Conservation (phyloP, 92 coral and sea anemone species). For the Paragorgia papillata region DNA sequence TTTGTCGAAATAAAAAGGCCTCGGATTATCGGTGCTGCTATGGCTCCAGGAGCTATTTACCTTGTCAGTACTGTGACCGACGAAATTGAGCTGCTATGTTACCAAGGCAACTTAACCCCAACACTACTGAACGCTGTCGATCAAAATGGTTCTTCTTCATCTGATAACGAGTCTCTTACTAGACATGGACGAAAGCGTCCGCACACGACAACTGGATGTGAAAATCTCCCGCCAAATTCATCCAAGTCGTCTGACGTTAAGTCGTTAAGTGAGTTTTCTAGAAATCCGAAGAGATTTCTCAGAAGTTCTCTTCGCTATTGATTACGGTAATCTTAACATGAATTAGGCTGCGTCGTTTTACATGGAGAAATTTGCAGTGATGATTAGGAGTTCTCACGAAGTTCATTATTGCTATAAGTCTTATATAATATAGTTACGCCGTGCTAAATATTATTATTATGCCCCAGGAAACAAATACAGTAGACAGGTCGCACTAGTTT, state of each 20-base stretch:
- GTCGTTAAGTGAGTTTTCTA: conserved; percentile 22
- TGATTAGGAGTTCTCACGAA: too few species aligned
- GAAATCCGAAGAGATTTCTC: conserved; percentile 32
- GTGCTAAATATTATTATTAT: too few species aligned
- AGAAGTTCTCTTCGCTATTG: conserved; percentile 30
- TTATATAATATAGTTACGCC: too few species aligned
- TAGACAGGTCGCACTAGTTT: too few species aligned
- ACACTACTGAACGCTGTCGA: conserved; percentile 16
- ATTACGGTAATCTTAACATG: neutral
- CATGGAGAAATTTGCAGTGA: too few species aligned
- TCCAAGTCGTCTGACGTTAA: neutral
- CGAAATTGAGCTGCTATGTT: conserved; percentile 89
- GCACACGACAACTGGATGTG: neutral
- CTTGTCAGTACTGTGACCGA: conserved; percentile 87
- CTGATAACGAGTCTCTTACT: neutral
- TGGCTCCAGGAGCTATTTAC: conserved; percentile 88
- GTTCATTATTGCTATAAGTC: too few species aligned
- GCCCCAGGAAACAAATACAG: too few species aligned
- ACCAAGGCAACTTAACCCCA: conserved; percentile 74
- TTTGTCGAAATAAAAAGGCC: conserved; percentile 92
- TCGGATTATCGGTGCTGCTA: conserved; percentile 91
- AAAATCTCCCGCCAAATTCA: neutral
- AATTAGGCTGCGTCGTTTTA: too few species aligned
- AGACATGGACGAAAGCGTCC: conserved; percentile 2
- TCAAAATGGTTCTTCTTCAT: neutral